Percentiles rank a stretch among this genome's conserved stretches.
These are phyloP conservation scores for Achroia grisella DNA, from an alignment of 1,140 invertebrate genomes.

Conservation along the genomic window DNA sequence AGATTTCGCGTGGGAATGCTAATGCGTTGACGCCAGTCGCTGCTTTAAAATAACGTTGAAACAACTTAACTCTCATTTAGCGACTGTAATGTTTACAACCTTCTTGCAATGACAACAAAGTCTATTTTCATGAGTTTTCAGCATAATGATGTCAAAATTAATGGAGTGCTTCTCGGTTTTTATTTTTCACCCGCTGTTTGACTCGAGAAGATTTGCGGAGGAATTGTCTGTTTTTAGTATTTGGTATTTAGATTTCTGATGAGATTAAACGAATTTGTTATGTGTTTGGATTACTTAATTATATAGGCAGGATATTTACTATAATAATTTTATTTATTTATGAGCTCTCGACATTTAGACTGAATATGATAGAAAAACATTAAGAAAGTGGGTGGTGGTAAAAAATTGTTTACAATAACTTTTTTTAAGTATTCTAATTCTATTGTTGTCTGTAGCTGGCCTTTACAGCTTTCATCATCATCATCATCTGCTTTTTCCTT, in stretches of 20 bases:
- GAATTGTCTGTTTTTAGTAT: constrained; percentile 8
- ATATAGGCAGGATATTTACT: too few relatives aligned
- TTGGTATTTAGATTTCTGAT: constrained; percentile 10
- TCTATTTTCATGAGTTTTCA: neutral
- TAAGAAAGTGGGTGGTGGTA: neutral
- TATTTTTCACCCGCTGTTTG: constrained; percentile 7
- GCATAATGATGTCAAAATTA: constrained; percentile 7
- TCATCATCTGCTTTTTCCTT: too few relatives aligned
- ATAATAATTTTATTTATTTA: too few relatives aligned
- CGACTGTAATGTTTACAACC: too few relatives aligned
- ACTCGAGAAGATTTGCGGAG: constrained; percentile 7
- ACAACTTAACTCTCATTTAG: neutral
- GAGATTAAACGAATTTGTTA: neutral
- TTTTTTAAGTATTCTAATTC: too few relatives aligned
- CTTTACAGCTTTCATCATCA: too few relatives aligned
- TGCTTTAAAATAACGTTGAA: neutral
- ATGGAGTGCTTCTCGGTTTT: constrained; percentile 4
- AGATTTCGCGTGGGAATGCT: constrained; percentile 42
- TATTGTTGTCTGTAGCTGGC: too few relatives aligned
- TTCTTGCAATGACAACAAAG: neutral
- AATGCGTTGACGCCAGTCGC: constrained; percentile 27
- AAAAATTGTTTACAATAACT: too few relatives aligned
- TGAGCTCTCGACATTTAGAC: neutral
- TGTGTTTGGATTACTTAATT: too few relatives aligned
- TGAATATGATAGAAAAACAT: neutral